Evolutionary conservation across 2,113 vertebrate species (phyloP), one percentile per base, ranked within the genome.

Genomic region (Perca fluviatilis): DNA sequence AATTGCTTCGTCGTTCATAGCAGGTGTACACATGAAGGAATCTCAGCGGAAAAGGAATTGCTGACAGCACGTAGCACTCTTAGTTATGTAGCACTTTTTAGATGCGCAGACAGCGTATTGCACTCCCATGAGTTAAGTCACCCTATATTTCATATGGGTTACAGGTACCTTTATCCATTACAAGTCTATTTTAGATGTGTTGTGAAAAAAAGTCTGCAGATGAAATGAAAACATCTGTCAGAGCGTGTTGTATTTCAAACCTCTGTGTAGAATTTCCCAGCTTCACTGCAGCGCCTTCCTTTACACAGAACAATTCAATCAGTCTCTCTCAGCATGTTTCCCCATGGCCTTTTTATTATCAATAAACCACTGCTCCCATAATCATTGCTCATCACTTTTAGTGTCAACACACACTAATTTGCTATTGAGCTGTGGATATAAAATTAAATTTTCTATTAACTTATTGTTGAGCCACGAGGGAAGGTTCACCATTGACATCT

Each of bases 371-470:
- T 30, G 62, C 79, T 57, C 36, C 74, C 18, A 40, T 89, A 77
- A 89, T 91, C 76, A 86, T 80, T 54, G 27, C 85, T 89, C 86
- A 89, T 90, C 88, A 84, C 75, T 79, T 90, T 79, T 64, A 85
- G 61, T 81, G 85, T 88, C 88, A 86, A 85, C 87, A 85, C 40
- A 69, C 65, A 53, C 75, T 69, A 68, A 80, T 90, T 83, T 89
- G 74, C 72, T 75, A 84, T 83, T 77, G 77, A 89, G 65, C 79
- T 66, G 54, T 76, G 61, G 73, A 79, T 73, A 88, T 89, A 69
- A 75, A 84, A 86, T 81, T 73, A 80, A 40, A 30, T 92, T 82
- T 82, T 81, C 67, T 82, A 79, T 82, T 68, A 78, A 80, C 83
- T 74, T 74, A 43, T 72, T 40, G 74, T 83, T 74, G 68, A 64